Base-by-base conservation (phyloP, 2,888 invertebrate genomes). In the Hesperia comma region DNA sequence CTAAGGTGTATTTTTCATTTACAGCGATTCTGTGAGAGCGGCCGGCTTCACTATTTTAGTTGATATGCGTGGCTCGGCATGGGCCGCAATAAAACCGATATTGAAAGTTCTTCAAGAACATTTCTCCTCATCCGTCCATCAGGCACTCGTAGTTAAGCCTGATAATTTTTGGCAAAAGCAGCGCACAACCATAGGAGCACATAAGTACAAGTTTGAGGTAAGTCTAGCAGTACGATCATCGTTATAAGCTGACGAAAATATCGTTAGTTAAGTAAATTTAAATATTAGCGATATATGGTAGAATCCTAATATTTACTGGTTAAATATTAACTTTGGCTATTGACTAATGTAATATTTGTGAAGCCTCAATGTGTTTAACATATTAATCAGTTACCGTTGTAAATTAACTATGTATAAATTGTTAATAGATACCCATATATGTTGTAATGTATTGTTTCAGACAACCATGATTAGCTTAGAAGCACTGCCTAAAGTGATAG, bases 141-240 rank as follows among this genome's bases (percentile, higher is more conserved):
- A 97, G 88, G 99, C 98, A 77, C 97, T 98, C 84, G 98, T 99
- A 86, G 98, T 99, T 79, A 99, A 99, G 93, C 99, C 99, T 75
- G 99, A 99, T 85, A 99, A 99, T 88, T 99, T 99, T 94, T 99
- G 99, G 99, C 99, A 99, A 92, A 99, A 99, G 92, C 99, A 99
- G 92, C 96, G 99, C 85, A 98, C 99, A 77, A 98, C 98, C 75
- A 95, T 99, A 83, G 98, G 98, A 82, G 98, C 98, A 92, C 97
- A 98, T 90, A 99, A 99, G 94, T 99, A 99, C 94, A 99, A 98
- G 94, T 99, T 99, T 94, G 99, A 99, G 95, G 98, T 98, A 90
- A 77, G 12, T 55, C 17, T 32, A 58, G 19, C 8, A 19, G 10
- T 19, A 43, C 12, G n/a, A 12, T 49, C 2, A 19, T 49, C 49